phyloP scores from a whole-genome alignment of 2,797 vertebrate genomes.

The Dendrocincla tyrannina region DNA sequence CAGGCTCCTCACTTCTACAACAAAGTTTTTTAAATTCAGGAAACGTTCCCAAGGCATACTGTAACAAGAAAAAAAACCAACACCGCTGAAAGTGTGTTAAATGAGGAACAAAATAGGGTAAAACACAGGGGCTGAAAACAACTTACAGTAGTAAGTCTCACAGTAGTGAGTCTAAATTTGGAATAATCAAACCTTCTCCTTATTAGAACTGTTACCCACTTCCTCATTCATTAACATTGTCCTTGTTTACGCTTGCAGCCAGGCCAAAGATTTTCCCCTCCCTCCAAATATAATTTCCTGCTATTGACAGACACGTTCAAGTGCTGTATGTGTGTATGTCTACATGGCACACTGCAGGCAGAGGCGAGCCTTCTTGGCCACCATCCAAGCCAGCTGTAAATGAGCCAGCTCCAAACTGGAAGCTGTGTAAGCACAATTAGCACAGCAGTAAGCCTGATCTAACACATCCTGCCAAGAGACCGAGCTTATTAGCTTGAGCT shows the following conservation, averaged over 20 bases:
- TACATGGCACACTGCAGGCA: constrained; percentile 49
- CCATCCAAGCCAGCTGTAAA: constrained; percentile 63
- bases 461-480: constrained; percentile 57
- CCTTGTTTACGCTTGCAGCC: constrained; percentile 14
- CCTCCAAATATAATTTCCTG: constrained; percentile 50
- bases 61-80: neutral
- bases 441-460: constrained; percentile 66
- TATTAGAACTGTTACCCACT: constrained; percentile 12
- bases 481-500: constrained; percentile 37
- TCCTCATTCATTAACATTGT: constrained; percentile 15
- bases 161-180: neutral
- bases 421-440: constrained; percentile 70
- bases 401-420: constrained; percentile 68
- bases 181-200: constrained; percentile 6
- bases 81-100: neutral
- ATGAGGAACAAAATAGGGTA: neutral
- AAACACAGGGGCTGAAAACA: neutral
- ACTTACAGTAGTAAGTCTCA: neutral
- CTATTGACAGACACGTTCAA: constrained; percentile 53
- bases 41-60: neutral
- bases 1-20: neutral
- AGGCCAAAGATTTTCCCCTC: constrained; percentile 40
- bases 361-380: constrained; percentile 50
- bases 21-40: neutral
- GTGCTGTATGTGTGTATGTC: neutral